Evolutionary conservation across 2,113 vertebrate species (phyloP).

Genomic region (Puntigrus tetrazona): DNA sequence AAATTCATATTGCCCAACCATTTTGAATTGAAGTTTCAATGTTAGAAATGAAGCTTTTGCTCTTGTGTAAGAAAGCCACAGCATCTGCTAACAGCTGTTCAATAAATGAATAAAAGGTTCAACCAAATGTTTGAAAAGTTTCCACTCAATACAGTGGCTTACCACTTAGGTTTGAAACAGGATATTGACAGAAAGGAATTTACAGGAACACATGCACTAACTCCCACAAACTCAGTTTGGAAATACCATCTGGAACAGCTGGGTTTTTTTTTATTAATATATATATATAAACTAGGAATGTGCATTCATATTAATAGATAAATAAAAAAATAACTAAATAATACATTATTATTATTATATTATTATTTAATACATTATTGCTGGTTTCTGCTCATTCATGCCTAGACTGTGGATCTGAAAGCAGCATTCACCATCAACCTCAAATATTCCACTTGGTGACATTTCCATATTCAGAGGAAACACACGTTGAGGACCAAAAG

Average conservation of each 20-base stretch:
- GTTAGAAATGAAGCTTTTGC: neutral
- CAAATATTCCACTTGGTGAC: slow-evolving; percentile 40
- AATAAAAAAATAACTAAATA: neutral
- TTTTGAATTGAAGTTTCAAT: neutral
- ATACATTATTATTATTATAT: neutral
- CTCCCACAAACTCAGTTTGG: slow-evolving; percentile 16
- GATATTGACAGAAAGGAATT: slow-evolving; percentile 18
- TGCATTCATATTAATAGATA: neutral
- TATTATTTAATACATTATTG: neutral
- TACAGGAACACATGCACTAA: slow-evolving; percentile 17
- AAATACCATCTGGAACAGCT: slow-evolving; percentile 9
- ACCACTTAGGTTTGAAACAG: slow-evolving; percentile 54
- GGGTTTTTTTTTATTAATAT: neutral
- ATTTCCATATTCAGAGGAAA: slow-evolving; percentile 15
- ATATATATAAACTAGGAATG: neutral
- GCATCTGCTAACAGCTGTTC: slow-evolving; percentile 49
- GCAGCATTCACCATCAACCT: neutral
- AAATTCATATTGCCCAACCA: neutral
- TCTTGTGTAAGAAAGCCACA: slow-evolving; percentile 47
- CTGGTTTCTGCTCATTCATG: neutral
- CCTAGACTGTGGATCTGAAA: neutral
- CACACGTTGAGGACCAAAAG: neutral
- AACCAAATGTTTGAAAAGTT: slow-evolving; percentile 49
- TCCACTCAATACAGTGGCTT: slow-evolving; percentile 59
- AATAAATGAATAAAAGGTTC: slow-evolving; percentile 52